Evolutionary conservation across 2,113 vertebrate species (phyloP), one percentile per base, ranked within the genome.

Genomic region (Hydropotes inermis): DNA sequence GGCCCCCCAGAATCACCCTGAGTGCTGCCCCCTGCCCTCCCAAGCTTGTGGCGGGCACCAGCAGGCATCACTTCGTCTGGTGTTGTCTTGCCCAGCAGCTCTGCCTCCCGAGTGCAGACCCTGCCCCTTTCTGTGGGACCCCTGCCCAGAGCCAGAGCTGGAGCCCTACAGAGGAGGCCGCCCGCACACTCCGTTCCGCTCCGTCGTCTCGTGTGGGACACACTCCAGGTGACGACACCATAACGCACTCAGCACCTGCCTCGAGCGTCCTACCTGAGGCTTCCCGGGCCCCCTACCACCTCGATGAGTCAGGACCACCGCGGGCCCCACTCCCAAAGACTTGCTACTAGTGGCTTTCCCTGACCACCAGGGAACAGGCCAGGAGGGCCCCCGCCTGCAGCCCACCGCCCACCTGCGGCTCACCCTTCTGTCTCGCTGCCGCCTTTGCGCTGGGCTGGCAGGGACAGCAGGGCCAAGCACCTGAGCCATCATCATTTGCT

Each of bases 401-500:
- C 58, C 43, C 33, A 7, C 55, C 19, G 50, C 13, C 39, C 57
- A 15, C 84, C 58, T 28, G 47, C 12, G 12, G 25, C 27, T 0
- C 1, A 27, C 19, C 55, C 33, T 11, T 25, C 43, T 64, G 30
- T 27, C 19, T 33, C 25, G 12, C 55, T 2, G 25, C 55, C 60
- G 21, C 2, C 7, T 13, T 4, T 11, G 78, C 23, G 8, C 5
- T 1, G 14, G 11, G 1, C 25, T 14, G 28, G 21, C 27, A 43
- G 47, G 39, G 36, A 19, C 43, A 11, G 10, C 13, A 43, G 64
- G 13, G 30, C 19, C 28, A 7, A 7, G 55, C 61, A 7, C 57
- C n/a, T 0, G 21, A 43, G 16, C 6, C 10, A 1, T 4, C 7
- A 1, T 4, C 7, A 14, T 3, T 1, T n/a, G 50, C 50, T 70